A percentile compares a stretch with the other conserved stretches of the same genome.
These are phyloP conservation scores for Apis cerana DNA, from an alignment of 1,140 invertebrate species.

Conservation along the genomic window DNA sequence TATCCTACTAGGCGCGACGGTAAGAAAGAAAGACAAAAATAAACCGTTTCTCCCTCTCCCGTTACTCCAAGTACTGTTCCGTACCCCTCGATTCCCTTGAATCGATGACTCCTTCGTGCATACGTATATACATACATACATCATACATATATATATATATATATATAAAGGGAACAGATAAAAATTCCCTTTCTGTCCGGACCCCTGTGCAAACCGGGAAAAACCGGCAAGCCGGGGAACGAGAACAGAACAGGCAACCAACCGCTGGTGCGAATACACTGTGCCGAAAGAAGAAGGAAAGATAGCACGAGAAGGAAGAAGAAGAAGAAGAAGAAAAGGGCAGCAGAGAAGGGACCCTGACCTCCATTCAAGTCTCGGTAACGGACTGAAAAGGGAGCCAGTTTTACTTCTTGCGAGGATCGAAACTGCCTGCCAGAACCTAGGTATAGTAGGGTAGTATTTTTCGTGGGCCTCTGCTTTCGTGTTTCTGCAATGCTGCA, in stretches of 20 bases:
- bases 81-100: constrained; percentile 21
- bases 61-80: neutral
- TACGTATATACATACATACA: neutral
- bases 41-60: constrained; percentile 35
- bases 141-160: too few relatives aligned
- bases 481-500: constrained; percentile 62
- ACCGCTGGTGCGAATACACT: neutral
- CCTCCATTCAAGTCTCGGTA: constrained; percentile 65
- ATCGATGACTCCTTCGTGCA: constrained; percentile 45
- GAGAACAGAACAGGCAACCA: constrained; percentile 1
- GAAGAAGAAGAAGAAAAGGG: constrained; percentile 56
- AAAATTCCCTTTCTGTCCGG: constrained; percentile 40
- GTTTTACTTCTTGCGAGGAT: constrained; percentile 46
- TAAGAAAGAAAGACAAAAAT: constrained; percentile 32
- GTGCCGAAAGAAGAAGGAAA: constrained; percentile 43
- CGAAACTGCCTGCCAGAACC: constrained; percentile 57
- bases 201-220: constrained; percentile 39
- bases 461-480: constrained; percentile 66
- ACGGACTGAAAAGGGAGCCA: constrained; percentile 60
- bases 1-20: neutral
- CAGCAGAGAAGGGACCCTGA: constrained; percentile 60
- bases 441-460: constrained; percentile 69
- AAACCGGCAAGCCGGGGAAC: constrained; percentile 44
- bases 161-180: constrained; percentile 46
- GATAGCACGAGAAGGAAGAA: constrained; percentile 35